Evolutionary conservation across 2,888 invertebrate genomes (phyloP), one percentile per base, ranked within the genome.

Genomic region (Anoncus sp.): DNA sequence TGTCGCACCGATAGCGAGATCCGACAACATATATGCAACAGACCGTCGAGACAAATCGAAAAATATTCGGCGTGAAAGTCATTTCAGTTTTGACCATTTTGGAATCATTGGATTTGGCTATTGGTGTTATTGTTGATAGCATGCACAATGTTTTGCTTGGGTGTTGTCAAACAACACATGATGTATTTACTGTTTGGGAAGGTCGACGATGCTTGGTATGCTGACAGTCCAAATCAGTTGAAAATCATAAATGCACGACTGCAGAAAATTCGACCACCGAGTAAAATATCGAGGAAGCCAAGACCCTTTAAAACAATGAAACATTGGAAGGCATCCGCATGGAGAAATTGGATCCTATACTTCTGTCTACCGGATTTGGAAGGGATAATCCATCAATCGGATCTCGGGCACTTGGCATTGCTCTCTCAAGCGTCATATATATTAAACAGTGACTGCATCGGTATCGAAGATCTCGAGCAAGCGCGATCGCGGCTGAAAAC

Each of bases 251-350:
- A 31, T 31, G 7, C 3, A 7, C 31, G 31, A 31, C 31, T 31
- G 4, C 3, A 5, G 31, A 31, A 31, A 31, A 31, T 31, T 31
- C 31, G 7, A 31, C 31, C 31, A 31, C 31, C 31, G 7, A 3
- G 7, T 7, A 3, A 7, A 31, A 74, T 79, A 31, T 77, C 79
- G 14, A 43, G 79, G 10, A 69, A 35, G 22, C 81, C 81, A 6
- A 69, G 81, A 53, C 60, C 66, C 14, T 55, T 81, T n/a, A n/a
- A n/a, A n/a, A n/a, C n/a, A n/a, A n/a, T n/a, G 57, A 53, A 51
- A 14, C 27, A 57, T 18, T 81, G 79, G 76, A 81, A 81, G 40
- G 80, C 80, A 18, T 60, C 76, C 10, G 80, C 77, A 51, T 77
- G 71, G 77, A 49, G 80, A 35, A 79, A 81, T 57, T 77, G 77